A percentile compares a stretch with the other conserved stretches of the same genome.
Evolutionary conservation across 2,888 invertebrate species (phyloP).

Genomic region (Rotaria magnacalcarata): DNA sequence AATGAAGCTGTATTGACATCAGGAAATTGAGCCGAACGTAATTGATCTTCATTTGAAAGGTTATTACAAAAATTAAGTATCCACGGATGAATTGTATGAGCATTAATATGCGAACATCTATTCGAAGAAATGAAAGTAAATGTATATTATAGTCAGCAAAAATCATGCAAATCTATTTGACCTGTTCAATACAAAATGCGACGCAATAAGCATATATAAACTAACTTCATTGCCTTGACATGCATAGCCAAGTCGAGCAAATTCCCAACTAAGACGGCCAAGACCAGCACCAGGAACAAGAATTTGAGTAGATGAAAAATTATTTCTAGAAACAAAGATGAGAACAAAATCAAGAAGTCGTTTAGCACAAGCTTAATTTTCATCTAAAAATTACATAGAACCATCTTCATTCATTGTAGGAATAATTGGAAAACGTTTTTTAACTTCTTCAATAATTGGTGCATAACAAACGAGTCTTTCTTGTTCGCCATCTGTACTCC

Average conservation of each 20-base stretch:
- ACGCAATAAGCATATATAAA: conserved; percentile 90
- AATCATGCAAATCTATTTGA: conserved; percentile 54
- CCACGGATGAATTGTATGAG: conserved; percentile 83
- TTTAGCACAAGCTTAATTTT: too few relatives aligned
- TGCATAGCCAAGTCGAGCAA: conserved; percentile 78
- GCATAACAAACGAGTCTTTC: conserved; percentile 82
- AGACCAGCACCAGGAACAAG: conserved; percentile 94
- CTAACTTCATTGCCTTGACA: conserved; percentile 98
- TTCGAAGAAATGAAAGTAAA: background rate
- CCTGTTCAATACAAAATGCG: conserved; percentile 87
- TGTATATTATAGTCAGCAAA: background rate
- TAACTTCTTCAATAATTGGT: conserved; percentile 79
- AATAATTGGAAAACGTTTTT: conserved; percentile 66
- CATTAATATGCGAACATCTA: conserved; percentile 67
- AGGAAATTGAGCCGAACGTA: conserved; percentile 74
- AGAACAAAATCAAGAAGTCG: too few relatives aligned
- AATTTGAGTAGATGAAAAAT: conserved; percentile 66
- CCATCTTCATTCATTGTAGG: conserved; percentile 49
- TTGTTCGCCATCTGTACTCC: conserved; percentile 77
- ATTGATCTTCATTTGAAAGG: conserved; percentile 74
- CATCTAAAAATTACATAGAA: background rate
- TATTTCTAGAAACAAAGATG: background rate
- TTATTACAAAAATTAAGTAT: conserved; percentile 89
- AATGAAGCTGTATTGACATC: conserved; percentile 75
- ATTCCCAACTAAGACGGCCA: conserved; percentile 85